phyloP scores from a whole-genome alignment of 64 coral and sea anemone species.

The Actinia tenebrosa region DNA sequence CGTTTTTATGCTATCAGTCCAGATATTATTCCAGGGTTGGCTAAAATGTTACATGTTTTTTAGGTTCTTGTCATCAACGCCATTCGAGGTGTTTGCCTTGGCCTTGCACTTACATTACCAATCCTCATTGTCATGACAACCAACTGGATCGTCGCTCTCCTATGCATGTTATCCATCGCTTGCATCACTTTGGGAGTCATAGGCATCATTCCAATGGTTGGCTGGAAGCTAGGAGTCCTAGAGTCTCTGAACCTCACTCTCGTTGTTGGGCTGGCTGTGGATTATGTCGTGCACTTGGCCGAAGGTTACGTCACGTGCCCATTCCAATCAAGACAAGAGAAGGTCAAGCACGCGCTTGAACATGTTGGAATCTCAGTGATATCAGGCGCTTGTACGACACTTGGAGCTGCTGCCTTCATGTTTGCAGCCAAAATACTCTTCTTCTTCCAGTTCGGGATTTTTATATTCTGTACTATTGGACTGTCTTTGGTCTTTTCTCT shows the following conservation, averaged over 20 bases:
- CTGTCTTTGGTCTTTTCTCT: slow-evolving; percentile 40
- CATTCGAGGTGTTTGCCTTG: slow-evolving; percentile 37
- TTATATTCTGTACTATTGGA: slow-evolving; percentile 57
- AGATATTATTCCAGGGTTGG: too few relatives aligned
- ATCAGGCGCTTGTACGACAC: slow-evolving; percentile 54
- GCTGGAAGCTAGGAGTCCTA: slow-evolving; percentile 61
- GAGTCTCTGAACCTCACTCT: slow-evolving; percentile 63
- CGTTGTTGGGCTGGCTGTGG: slow-evolving; percentile 63
- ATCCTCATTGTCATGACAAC: slow-evolving; percentile 41
- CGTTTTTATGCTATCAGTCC: too few relatives aligned
- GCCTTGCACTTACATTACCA: slow-evolving; percentile 31
- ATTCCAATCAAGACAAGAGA: neutral
- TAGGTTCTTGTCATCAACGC: slow-evolving; percentile 56
- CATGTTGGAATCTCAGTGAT: slow-evolving; percentile 63
- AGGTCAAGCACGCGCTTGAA: slow-evolving; percentile 38
- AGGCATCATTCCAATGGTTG: slow-evolving; percentile 49
- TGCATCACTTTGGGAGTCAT: slow-evolving; percentile 39
- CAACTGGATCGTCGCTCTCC: slow-evolving; percentile 42
- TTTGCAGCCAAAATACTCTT: slow-evolving; percentile 45
- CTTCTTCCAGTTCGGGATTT: slow-evolving; percentile 62
- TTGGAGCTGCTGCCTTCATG: slow-evolving; percentile 58
- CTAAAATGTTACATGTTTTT: neutral
- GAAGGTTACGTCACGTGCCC: slow-evolving; percentile 35
- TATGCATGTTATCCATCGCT: slow-evolving; percentile 37
- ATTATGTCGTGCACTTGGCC: slow-evolving; percentile 64